Percentiles rank a stretch among this genome's conserved stretches.
These are phyloP conservation scores for Sipha flava DNA, from an alignment of 1,140 invertebrate genomes.

Conservation along the genomic window DNA sequence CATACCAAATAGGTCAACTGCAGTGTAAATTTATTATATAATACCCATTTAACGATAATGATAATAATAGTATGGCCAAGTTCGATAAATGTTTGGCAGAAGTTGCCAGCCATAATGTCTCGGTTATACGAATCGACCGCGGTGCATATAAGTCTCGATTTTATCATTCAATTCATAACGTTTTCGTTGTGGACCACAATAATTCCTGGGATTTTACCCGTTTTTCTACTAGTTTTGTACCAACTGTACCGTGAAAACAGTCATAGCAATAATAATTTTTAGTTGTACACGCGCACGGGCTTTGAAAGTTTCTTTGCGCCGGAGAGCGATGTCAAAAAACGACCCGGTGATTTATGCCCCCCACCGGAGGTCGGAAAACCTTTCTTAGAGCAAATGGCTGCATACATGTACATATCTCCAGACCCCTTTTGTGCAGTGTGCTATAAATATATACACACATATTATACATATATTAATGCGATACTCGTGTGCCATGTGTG, in stretches of 20 bases:
- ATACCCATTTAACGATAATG: no score
- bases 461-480: background rate
- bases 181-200: background rate
- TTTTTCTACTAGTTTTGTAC: background rate
- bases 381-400: background rate
- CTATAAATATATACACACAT: background rate
- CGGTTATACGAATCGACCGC: no score
- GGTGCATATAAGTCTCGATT: background rate
- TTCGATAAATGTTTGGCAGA: no score
- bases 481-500: background rate
- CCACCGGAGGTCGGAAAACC: background rate
- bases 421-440: background rate
- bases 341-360: background rate
- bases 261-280: background rate
- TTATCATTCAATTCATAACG: constrained; percentile 3
- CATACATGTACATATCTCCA: background rate
- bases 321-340: background rate
- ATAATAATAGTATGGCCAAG: no score
- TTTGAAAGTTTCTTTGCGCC: background rate
- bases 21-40: no score
- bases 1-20: no score
- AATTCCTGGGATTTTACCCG: background rate
- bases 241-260: background rate
- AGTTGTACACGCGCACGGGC: background rate
- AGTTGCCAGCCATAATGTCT: no score